A percentile compares a stretch with the other conserved stretches of the same genome.
These are phyloP conservation scores for Etheostoma perlongum DNA, from an alignment of 2,797 vertebrate species.

Conservation along the genomic window DNA sequence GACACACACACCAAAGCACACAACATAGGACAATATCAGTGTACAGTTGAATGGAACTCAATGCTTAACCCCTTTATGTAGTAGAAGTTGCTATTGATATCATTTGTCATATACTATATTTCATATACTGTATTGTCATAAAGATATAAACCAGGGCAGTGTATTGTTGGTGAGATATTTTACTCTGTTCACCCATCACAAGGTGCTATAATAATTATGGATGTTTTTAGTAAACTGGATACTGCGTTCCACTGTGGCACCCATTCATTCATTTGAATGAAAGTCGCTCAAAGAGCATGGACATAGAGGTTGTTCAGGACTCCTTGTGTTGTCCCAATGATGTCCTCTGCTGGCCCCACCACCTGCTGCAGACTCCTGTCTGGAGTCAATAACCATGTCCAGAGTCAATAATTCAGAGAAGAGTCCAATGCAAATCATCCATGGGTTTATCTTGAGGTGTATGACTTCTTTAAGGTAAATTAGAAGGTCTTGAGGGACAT, in stretches of 20 bases:
- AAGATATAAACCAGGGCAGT: not conserved
- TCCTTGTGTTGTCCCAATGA: not conserved
- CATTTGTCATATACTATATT: too few species aligned
- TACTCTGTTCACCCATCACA: not conserved
- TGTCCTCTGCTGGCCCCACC: too few species aligned
- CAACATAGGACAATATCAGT: not conserved
- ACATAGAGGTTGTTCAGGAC: not conserved
- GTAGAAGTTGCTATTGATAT: too few species aligned
- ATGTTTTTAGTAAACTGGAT: not conserved
- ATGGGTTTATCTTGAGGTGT: not conserved
- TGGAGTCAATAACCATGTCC: too few species aligned
- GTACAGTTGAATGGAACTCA: not conserved
- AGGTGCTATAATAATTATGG: not conserved
- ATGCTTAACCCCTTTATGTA: not conserved
- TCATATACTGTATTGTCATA: not conserved
- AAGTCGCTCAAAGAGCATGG: not conserved
- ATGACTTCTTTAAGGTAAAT: not conserved
- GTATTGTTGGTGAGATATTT: not conserved
- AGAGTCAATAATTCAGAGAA: too few species aligned
- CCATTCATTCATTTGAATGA: not conserved
- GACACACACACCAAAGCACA: conserved; percentile 25
- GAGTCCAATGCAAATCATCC: not conserved
- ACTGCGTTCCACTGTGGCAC: not conserved
- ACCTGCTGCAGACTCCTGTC: too few species aligned
- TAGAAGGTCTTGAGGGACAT: not conserved